phyloP scores from a whole-genome alignment of 2,797 vertebrate species.

The Squalus acanthias region DNA sequence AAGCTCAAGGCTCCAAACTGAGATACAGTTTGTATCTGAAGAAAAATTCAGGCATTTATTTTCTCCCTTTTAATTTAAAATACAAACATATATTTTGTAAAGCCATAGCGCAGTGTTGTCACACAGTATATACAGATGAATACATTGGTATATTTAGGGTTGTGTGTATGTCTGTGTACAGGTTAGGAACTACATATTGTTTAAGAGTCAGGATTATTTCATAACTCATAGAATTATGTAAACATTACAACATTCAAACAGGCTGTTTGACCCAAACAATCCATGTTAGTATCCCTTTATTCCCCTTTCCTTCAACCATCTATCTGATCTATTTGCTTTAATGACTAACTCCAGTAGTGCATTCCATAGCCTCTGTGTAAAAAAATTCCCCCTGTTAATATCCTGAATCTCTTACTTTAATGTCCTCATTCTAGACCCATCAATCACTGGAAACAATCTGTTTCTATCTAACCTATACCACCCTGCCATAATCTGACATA shows the following conservation, averaged over 20 bases:
- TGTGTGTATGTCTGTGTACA: neutral
- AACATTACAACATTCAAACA: neutral
- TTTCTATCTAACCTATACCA: too few relatives aligned
- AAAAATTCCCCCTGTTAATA: neutral
- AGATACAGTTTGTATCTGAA: neutral
- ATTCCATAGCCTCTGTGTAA: neutral
- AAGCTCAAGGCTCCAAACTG: neutral
- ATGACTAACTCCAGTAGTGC: neutral
- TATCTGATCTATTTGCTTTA: neutral
- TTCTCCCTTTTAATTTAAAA: neutral
- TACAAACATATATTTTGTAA: neutral
- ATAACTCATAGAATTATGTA: neutral
- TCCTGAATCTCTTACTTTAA: neutral
- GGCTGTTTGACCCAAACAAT: neutral
- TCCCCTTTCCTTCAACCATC: neutral
- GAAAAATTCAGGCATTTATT: neutral
- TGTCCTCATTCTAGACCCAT: neutral
- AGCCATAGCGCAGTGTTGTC: neutral
- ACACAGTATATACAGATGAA: neutral
- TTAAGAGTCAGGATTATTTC: neutral
- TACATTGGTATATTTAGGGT: neutral
- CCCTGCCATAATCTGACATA: too few relatives aligned
- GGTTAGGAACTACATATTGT: neutral
- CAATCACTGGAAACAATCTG: neutral
- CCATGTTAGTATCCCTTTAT: neutral